phyloP scores from a whole-genome alignment of 2,797 vertebrate species.

The Pangasius macronema region DNA sequence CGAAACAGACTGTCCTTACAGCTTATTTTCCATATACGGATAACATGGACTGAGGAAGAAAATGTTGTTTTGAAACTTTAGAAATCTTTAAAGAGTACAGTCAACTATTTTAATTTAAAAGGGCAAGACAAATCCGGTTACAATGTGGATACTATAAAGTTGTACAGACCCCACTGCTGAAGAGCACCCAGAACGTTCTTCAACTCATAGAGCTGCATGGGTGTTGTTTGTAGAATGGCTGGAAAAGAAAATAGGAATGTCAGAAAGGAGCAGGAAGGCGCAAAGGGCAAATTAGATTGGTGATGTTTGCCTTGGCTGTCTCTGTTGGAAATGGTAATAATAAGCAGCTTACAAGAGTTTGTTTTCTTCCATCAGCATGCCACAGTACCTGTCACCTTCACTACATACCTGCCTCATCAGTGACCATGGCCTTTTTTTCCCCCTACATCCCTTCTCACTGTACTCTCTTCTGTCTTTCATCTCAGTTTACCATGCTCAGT shows the following conservation, averaged over 20 bases:
- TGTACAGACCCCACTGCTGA: conserved; percentile 47
- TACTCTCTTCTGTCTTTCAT: conserved; percentile 37
- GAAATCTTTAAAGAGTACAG: background rate
- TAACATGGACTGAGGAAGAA: background rate
- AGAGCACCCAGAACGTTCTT: conserved; percentile 65
- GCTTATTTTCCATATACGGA: conserved; percentile 18
- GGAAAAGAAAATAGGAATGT: conserved; percentile 75
- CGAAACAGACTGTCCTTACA: conserved; percentile 49
- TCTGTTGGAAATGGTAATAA: conserved; percentile 85
- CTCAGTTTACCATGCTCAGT: conserved; percentile 6
- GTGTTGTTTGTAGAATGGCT: conserved; percentile 75
- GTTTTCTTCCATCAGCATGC: conserved; percentile 58
- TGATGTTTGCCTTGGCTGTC: conserved; percentile 86
- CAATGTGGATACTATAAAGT: background rate
- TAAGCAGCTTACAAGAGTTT: conserved; percentile 77
- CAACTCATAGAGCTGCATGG: conserved; percentile 64
- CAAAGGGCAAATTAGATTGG: conserved; percentile 88
- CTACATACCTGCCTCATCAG: conserved; percentile 14
- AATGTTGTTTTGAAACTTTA: conserved; percentile 2
- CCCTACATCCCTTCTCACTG: background rate
- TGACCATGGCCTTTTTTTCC: background rate
- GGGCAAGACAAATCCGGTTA: background rate
- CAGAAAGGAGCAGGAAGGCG: conserved; percentile 81
- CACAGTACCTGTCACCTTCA: conserved; percentile 29
- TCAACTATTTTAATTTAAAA: conserved; percentile 8